Evolutionary conservation across 2,113 vertebrate species (phyloP).

Genomic region (Cynopterus brachyotis): DNA sequence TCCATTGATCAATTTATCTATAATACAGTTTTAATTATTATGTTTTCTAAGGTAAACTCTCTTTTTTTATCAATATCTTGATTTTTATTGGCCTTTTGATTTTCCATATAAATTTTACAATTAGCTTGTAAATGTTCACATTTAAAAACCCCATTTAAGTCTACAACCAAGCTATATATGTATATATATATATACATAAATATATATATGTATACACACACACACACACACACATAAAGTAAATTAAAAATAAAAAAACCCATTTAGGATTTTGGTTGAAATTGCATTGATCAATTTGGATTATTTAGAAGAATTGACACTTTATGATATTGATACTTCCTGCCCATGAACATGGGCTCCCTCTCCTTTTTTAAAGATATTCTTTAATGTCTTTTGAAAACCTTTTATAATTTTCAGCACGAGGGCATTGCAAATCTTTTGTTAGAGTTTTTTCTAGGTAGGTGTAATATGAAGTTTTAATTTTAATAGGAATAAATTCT

Average conservation of each 20-base stretch:
- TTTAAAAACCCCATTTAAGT: not conserved
- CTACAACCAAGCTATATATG: no score
- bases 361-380: not conserved
- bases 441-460: not conserved
- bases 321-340: not conserved
- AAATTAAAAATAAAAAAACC: not conserved
- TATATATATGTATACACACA: no score
- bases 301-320: not conserved
- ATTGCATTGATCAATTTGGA: not conserved
- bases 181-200: no score
- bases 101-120: not conserved
- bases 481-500: not conserved
- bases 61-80: not conserved
- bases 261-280: not conserved
- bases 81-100: not conserved
- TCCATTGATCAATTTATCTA: not conserved
- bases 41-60: not conserved
- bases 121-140: not conserved
- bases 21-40: not conserved
- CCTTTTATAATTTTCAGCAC: not conserved
- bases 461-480: not conserved
- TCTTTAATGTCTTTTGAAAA: not conserved
- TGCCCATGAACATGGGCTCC: not conserved
- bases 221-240: no score
- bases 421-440: not conserved